phyloP scores from a whole-genome alignment of 2,797 vertebrate genomes.

The Eremophila alpestris region DNA sequence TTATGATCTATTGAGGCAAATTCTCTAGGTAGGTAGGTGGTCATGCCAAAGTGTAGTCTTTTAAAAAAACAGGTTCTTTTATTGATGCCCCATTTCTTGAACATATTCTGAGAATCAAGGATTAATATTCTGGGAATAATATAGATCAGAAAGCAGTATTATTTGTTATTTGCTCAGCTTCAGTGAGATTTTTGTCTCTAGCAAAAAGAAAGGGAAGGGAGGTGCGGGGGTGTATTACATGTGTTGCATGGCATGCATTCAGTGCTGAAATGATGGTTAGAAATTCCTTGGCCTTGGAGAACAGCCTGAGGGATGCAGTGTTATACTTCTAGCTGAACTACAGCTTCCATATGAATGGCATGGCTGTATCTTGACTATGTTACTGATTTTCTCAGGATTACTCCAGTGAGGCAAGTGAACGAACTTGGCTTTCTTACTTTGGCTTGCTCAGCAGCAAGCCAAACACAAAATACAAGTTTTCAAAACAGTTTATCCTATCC shows the following conservation, averaged over 20 bases:
- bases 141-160: neutral
- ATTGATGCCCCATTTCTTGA: neutral
- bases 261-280: constrained; percentile 7
- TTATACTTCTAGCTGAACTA: constrained; percentile 13
- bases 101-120: neutral
- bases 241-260: constrained; percentile 21
- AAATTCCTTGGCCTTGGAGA: constrained; percentile 44
- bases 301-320: constrained; percentile 27
- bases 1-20: neutral
- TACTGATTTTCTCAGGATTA: constrained; percentile 26
- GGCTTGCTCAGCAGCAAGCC: neutral
- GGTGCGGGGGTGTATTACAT: neutral
- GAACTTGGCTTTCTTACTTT: neutral
- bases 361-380: neutral
- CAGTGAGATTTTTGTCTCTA: constrained; percentile 4
- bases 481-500: neutral
- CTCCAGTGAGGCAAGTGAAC: neutral
- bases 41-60: neutral
- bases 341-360: neutral
- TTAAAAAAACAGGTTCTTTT: neutral
- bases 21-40: neutral
- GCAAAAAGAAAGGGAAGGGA: neutral
- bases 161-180: neutral
- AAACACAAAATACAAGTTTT: neutral
- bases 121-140: neutral